phyloP scores from a whole-genome alignment of 1,140 invertebrate species.

The Pseudomyrmex flavicornis region DNA sequence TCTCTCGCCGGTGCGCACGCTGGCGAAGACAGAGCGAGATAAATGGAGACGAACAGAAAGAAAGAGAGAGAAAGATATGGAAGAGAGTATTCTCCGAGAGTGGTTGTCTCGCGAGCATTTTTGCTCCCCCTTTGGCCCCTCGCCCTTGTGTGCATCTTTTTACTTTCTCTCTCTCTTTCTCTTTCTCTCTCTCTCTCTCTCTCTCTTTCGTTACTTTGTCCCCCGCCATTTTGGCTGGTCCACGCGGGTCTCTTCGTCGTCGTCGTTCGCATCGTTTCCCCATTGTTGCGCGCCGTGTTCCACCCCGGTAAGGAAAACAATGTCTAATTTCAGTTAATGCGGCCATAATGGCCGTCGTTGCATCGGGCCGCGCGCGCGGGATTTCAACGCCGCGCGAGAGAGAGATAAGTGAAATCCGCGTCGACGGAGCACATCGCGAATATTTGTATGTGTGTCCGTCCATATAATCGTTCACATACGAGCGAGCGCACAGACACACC shows the following conservation, averaged over 20 bases:
- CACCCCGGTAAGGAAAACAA: slow-evolving; percentile 72
- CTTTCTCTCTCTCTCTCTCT: background rate
- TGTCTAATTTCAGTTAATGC: slow-evolving; percentile 77
- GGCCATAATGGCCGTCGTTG: slow-evolving; percentile 73
- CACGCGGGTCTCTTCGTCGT: background rate
- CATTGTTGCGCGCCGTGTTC: slow-evolving; percentile 65
- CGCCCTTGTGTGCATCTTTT: background rate
- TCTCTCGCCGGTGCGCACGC: slow-evolving; percentile 70
- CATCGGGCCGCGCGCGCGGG: slow-evolving; percentile 47
- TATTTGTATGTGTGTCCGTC: background rate
- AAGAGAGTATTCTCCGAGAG: slow-evolving; percentile 1
- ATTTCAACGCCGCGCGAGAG: slow-evolving; percentile 56
- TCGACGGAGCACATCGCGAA: background rate
- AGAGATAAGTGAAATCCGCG: slow-evolving; percentile 71
- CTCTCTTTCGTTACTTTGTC: slow-evolving; percentile 20
- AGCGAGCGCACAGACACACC: background rate
- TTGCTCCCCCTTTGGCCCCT: background rate
- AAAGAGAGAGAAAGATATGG: background rate
- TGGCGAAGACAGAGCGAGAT: slow-evolving; percentile 57
- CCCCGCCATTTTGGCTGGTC: slow-evolving; percentile 6
- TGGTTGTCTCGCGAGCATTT: slow-evolving; percentile 36
- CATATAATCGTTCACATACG: background rate
- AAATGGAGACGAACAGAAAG: slow-evolving; percentile 9
- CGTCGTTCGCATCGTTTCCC: slow-evolving; percentile 44
- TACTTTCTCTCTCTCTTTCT: background rate